Evolutionary conservation across 2,888 invertebrate species (phyloP).

Genomic region (Patella pellucida): DNA sequence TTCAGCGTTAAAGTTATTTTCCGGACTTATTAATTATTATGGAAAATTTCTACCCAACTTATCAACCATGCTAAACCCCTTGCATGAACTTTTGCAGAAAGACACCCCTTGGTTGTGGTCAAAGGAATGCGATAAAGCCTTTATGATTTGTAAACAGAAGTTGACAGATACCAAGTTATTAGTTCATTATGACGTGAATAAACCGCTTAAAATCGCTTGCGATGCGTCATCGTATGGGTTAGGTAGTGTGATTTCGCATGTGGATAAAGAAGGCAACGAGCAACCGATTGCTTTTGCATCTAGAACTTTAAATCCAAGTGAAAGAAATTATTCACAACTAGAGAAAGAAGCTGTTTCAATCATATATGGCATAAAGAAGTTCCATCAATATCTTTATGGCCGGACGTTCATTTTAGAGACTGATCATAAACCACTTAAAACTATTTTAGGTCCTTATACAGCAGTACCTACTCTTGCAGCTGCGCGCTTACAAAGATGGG

Average conservation of each 20-base stretch:
- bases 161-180: slow-evolving; percentile 20
- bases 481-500: slow-evolving; percentile 56
- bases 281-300: slow-evolving; percentile 70
- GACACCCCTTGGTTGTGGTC: slow-evolving; percentile 37
- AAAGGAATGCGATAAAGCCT: slow-evolving; percentile 19
- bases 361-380: slow-evolving; percentile 68
- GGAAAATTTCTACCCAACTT: slow-evolving; percentile 19
- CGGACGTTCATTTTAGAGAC: slow-evolving; percentile 69
- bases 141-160: slow-evolving; percentile 15
- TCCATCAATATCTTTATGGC: slow-evolving; percentile 69
- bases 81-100: slow-evolving; percentile 30
- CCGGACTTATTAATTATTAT: slow-evolving; percentile 13
- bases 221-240: slow-evolving; percentile 45
- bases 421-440: slow-evolving; percentile 69
- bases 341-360: slow-evolving; percentile 68
- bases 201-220: slow-evolving; percentile 35
- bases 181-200: slow-evolving; percentile 34
- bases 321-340: slow-evolving; percentile 63
- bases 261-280: slow-evolving; percentile 58
- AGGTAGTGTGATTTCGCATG: slow-evolving; percentile 41
- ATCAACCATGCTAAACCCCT: slow-evolving; percentile 16
- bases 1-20: slow-evolving; percentile 32
- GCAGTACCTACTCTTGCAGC: slow-evolving; percentile 54
- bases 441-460: slow-evolving; percentile 63
- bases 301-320: slow-evolving; percentile 67